These are phyloP conservation scores for Botia almorhae DNA, from an alignment of 2,797 vertebrate species.

Conservation along the genomic window DNA sequence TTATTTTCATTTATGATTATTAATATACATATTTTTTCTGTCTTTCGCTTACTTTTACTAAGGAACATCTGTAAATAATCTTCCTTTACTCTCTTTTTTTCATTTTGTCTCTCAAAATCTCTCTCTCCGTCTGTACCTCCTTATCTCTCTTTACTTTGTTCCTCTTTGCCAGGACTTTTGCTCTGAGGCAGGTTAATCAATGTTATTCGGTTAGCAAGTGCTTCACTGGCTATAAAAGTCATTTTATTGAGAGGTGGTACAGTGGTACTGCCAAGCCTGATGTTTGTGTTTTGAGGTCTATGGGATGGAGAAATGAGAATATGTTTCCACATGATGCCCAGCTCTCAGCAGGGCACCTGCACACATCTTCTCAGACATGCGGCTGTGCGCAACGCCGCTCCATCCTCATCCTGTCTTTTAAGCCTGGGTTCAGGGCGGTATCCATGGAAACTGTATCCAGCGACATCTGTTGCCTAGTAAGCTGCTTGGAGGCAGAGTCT, in stretches of 20 bases:
- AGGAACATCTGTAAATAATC: background rate
- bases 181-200: constrained; percentile 30
- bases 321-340: constrained; percentile 26
- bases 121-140: background rate
- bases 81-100: background rate
- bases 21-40: background rate
- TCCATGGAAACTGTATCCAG: constrained; percentile 80
- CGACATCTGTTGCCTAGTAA: constrained; percentile 74
- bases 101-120: background rate
- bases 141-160: constrained; percentile 12
- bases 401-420: constrained; percentile 55
- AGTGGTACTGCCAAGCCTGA: background rate
- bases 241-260: background rate
- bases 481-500: constrained; percentile 62
- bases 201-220: constrained; percentile 37
- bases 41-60: background rate
- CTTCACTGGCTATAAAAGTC: background rate
- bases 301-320: background rate
- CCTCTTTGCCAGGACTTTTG: background rate
- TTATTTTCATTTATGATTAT: too few species aligned
- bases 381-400: constrained; percentile 41
- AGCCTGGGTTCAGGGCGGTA: constrained; percentile 62
- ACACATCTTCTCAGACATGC: constrained; percentile 31
- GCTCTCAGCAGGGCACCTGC: constrained; percentile 30
- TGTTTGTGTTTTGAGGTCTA: background rate